These are phyloP conservation scores for Anoplius nigerrimus DNA, from an alignment of 2,888 invertebrate species.

Conservation along the genomic window DNA sequence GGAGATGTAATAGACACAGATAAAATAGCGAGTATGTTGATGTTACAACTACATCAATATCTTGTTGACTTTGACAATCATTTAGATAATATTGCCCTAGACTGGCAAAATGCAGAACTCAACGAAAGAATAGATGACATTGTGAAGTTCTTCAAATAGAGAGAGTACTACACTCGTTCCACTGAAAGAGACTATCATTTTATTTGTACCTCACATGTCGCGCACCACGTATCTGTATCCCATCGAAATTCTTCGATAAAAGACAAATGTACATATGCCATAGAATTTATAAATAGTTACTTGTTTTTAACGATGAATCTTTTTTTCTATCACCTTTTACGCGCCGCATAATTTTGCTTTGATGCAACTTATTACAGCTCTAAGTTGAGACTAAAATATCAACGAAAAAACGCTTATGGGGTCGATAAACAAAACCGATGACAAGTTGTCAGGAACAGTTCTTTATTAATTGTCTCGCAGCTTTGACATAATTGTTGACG, in stretches of 20 bases:
- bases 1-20: constrained; percentile 77
- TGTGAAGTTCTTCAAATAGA: constrained; percentile 50
- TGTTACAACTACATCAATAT: constrained; percentile 83
- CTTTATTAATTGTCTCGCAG: constrained; percentile 16
- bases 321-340: constrained; percentile 11
- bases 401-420: too few relatives aligned
- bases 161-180: constrained; percentile 25
- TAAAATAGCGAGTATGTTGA: constrained; percentile 84
- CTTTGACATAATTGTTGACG: constrained; percentile 13
- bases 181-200: constrained; percentile 38
- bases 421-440: too few relatives aligned
- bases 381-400: too few relatives aligned
- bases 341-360: neutral
- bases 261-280: constrained; percentile 53
- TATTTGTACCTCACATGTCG: constrained; percentile 45
- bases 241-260: constrained; percentile 26
- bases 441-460: constrained; percentile 12
- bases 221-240: constrained; percentile 24
- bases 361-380: neutral
- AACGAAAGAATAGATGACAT: constrained; percentile 78
- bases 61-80: constrained; percentile 98
- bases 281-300: constrained; percentile 53
- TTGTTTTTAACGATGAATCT: constrained; percentile 40
- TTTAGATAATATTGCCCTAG: constrained; percentile 90
- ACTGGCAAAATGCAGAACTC: constrained; percentile 90